Conservation (phyloP, 2,113 vertebrate species). For the Dasyurus viverrinus region DNA sequence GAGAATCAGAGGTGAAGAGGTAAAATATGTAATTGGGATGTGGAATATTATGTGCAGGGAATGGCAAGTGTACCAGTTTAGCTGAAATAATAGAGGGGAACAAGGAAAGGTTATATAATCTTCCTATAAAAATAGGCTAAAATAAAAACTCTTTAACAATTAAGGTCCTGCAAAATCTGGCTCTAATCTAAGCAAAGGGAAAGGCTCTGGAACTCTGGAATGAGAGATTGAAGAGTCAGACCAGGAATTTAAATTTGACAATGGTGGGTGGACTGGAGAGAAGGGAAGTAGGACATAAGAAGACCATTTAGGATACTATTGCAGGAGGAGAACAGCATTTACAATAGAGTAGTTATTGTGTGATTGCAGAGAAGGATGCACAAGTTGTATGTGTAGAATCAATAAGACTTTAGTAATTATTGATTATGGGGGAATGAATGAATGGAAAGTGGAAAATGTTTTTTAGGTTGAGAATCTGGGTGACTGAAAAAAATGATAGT, state of each 20-base stretch:
- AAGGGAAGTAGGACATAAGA: too few species aligned
- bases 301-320: background rate
- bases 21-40: background rate
- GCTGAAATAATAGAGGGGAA: background rate
- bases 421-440: too few species aligned
- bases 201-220: background rate
- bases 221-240: background rate
- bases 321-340: background rate
- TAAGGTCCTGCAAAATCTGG: background rate
- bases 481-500: too few species aligned
- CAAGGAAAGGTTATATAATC: background rate
- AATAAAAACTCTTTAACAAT: background rate
- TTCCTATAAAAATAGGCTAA: background rate
- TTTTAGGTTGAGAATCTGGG: too few species aligned
- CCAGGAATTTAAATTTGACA: background rate
- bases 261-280: background rate
- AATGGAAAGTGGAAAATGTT: too few species aligned
- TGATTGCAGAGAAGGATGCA: background rate
- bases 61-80: background rate
- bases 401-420: background rate
- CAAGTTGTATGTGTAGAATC: background rate
- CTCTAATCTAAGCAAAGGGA: background rate
- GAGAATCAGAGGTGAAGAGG: background rate
- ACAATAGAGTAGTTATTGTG: background rate
- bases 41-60: background rate